Conservation (phyloP, 2,113 vertebrate genomes). For the Odobenus rosmarus region DNA sequence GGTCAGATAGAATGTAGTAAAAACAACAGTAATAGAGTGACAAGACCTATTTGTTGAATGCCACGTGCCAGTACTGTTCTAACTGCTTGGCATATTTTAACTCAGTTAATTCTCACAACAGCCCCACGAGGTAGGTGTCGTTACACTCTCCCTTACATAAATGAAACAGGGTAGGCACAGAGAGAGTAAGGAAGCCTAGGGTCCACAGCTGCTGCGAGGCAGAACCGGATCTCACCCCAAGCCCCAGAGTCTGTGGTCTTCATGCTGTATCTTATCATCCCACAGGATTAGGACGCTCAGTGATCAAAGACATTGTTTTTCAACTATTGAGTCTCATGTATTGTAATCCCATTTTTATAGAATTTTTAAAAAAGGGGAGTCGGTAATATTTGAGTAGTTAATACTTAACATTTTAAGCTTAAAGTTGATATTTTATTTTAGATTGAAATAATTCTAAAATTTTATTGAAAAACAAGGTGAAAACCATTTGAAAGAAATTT, state of each 20-base stretch:
- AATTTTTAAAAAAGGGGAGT: neutral
- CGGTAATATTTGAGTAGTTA: conserved; percentile 37
- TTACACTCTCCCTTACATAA: neutral
- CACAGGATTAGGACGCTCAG: neutral
- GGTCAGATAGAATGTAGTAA: neutral
- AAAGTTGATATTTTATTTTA: conserved; percentile 25
- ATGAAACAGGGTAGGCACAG: neutral
- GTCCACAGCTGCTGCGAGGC: neutral
- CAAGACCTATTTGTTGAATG: neutral
- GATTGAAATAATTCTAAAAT: conserved; percentile 29
- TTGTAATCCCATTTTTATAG: neutral
- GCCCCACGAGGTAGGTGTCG: neutral
- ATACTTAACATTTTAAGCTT: neutral
- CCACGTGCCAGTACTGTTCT: neutral
- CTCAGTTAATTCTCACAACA: neutral
- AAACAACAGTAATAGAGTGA: neutral
- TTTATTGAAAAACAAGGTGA: neutral
- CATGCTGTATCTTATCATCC: neutral
- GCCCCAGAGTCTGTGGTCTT: neutral
- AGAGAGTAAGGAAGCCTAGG: neutral
- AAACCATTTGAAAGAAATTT: conserved; percentile 44
- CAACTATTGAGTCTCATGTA: neutral
- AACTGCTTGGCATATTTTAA: neutral
- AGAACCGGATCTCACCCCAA: neutral
- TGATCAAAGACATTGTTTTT: neutral